Base-by-base conservation (phyloP, 2,797 vertebrate species). In the Cercopithecus hamlyni region DNA sequence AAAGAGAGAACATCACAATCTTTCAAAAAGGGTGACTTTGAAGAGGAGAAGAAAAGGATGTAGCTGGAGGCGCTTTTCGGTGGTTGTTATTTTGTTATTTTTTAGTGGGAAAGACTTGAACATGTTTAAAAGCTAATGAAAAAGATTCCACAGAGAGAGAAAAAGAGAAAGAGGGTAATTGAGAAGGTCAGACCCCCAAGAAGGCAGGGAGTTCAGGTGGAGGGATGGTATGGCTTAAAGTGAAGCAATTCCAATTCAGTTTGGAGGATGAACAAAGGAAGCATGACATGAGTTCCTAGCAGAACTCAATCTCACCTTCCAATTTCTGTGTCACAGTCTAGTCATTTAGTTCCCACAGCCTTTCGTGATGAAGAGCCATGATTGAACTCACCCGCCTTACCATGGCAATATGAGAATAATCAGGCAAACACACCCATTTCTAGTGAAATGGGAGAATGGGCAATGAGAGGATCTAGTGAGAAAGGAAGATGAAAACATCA, bases 41-140 rank as follows among this genome's bases (percentile, higher is more conserved):
- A 84, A 92, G 20, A 48, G 45, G 39, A 70, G 27, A 87, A 96
- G 43, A 87, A 85, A 93, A 94, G 61, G 24, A 81, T 48, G 22
- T 27, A 79, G 50, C 61, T 17, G 14, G 12, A 93, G 41, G 20
- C 12, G 48, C 55, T 33, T 82, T 89, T 87, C 10, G 24, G 9
- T 87, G 79, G 27, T 81, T 85, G 39, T 48, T 76, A 20, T 41
- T 90, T 87, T 86, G 39, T 50, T 88, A n/a, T 30, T 36, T 81
- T 73, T 96, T 88, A 79, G 79, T 61, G 45, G 45, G 70, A 92
- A 93, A 77, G 13, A 41, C 84, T 90, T 55, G 50, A 61, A 48
- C 19, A 33, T 33, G 24, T 88, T 96, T 86, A 50, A 93, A 91
- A 92, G 86, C 70, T 87, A 83, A 64, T 90, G 57, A 64, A 77